Percentiles rank a stretch among this genome's conserved stretches.
Evolutionary conservation across 2,888 invertebrate species (phyloP).

Genomic region (Zhuqinia jingwanae): DNA sequence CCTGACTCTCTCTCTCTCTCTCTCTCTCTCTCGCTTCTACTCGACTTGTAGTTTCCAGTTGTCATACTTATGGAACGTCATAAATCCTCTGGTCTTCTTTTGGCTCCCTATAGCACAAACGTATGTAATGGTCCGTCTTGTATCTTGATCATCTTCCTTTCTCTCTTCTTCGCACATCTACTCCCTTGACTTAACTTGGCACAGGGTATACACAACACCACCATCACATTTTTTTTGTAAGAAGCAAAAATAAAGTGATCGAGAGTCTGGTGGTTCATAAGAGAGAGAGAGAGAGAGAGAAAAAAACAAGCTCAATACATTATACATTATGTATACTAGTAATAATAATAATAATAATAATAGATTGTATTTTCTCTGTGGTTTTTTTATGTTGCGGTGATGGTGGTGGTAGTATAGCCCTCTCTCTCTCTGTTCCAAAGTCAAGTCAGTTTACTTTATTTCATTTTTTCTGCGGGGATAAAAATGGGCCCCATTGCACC

Average conservation of each 20-base stretch:
- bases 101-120: not conserved
- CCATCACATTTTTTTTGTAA: constrained; percentile 17
- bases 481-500: constrained; percentile 68
- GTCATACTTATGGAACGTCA: constrained; percentile 72
- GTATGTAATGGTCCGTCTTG: constrained; percentile 26
- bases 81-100: constrained; percentile 67
- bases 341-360: constrained; percentile 60
- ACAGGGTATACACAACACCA: constrained; percentile 46
- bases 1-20: not conserved
- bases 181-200: constrained; percentile 53
- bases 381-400: too few relatives aligned
- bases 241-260: constrained; percentile 23
- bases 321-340: constrained; percentile 70
- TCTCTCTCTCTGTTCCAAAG: constrained; percentile 6
- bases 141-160: constrained; percentile 36
- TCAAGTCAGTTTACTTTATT: constrained; percentile 37
- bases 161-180: constrained; percentile 5
- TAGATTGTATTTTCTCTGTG: constrained; percentile 1
- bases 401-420: not conserved
- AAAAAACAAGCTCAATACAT: constrained; percentile 62
- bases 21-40: too few relatives aligned
- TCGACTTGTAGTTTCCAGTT: constrained; percentile 70
- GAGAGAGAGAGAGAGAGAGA: too few relatives aligned
- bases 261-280: constrained; percentile 5
- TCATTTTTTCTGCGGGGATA: constrained; percentile 19